These are phyloP conservation scores for Gnathonemus longibarbis DNA, from an alignment of 2,113 vertebrate genomes.

Conservation along the genomic window DNA sequence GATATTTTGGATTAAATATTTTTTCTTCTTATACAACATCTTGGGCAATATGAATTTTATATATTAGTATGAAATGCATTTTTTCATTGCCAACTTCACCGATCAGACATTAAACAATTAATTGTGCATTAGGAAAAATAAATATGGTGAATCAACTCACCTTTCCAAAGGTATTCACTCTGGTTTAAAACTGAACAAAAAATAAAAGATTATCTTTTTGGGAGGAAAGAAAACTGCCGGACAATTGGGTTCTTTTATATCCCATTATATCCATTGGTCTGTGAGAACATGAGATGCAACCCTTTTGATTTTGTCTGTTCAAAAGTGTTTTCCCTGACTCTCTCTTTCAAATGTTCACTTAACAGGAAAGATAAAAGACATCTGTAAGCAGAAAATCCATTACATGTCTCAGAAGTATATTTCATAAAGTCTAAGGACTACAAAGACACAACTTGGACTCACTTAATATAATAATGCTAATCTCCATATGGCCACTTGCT, in stretches of 20 bases:
- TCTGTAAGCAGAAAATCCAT: not conserved
- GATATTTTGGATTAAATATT: not conserved
- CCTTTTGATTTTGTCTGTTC: not conserved
- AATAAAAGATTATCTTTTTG: not conserved
- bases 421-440: not conserved
- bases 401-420: not conserved
- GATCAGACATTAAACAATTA: not conserved
- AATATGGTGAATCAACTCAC: not conserved
- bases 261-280: not conserved
- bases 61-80: not conserved
- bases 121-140: not conserved
- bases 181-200: not conserved
- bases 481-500: not conserved
- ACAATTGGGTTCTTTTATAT: not conserved
- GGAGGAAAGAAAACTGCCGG: not conserved
- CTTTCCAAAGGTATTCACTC: not conserved
- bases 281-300: not conserved
- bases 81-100: not conserved
- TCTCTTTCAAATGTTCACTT: not conserved
- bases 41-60: not conserved
- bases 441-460: not conserved
- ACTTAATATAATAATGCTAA: not conserved
- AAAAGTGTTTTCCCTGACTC: not conserved
- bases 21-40: not conserved
- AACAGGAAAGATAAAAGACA: not conserved